These are phyloP conservation scores for Drosophila orosa DNA, from an alignment of 1,140 invertebrate genomes.

Conservation along the genomic window DNA sequence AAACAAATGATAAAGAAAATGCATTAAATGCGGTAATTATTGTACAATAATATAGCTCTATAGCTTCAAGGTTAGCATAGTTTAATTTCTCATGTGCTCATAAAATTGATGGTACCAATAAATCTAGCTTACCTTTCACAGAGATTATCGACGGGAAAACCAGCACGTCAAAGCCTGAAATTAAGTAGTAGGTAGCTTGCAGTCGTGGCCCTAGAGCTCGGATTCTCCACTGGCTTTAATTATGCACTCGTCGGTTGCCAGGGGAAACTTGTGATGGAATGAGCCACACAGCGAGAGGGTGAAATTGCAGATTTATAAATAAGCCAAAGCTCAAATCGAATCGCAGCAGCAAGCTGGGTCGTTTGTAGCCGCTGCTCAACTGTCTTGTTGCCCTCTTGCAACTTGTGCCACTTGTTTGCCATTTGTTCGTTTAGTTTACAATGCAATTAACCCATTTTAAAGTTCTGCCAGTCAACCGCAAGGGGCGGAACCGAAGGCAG, in stretches of 20 bases:
- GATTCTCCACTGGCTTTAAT: constrained; percentile 39
- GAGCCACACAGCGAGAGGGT: constrained; percentile 1
- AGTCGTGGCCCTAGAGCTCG: constrained; percentile 3
- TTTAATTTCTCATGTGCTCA: too few relatives aligned
- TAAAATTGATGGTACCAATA: not conserved
- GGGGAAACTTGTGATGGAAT: constrained; percentile 14
- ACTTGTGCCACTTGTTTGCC: constrained; percentile 67
- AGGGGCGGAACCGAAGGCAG: constrained; percentile 9
- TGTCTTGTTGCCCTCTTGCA: constrained; percentile 51
- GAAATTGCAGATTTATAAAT: constrained; percentile 36
- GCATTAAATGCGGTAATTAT: too few relatives aligned
- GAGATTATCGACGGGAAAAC: not conserved
- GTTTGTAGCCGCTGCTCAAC: constrained; percentile 22
- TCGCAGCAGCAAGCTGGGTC: constrained; percentile 18
- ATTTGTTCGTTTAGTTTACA: constrained; percentile 79
- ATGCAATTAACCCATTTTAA: constrained; percentile 82
- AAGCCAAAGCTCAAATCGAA: constrained; percentile 52
- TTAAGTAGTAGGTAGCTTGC: not conserved
- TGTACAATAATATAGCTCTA: too few relatives aligned
- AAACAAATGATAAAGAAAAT: not conserved
- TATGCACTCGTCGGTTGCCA: constrained; percentile 49
- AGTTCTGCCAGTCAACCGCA: constrained; percentile 65
- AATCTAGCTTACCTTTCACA: not conserved
- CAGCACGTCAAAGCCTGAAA: too few relatives aligned
- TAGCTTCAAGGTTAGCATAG: too few relatives aligned